Evolutionary conservation across 2,888 invertebrate species (phyloP), one percentile per base, ranked within the genome.

Genomic region (Chloromyia formosa): DNA sequence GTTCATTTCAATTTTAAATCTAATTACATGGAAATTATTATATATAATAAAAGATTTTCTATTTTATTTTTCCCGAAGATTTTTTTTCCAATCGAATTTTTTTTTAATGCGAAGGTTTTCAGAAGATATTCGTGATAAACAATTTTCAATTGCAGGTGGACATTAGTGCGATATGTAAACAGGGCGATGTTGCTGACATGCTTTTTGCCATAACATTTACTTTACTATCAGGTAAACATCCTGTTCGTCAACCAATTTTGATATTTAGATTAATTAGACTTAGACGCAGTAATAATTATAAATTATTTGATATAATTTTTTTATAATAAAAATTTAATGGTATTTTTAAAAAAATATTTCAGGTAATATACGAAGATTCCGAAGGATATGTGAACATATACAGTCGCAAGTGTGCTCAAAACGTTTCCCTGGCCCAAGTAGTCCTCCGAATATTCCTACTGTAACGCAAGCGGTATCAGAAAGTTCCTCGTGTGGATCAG

Each of bases 161-260:
- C 83, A 92, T 94, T 79, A 93, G 93, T 76, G 92, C 93, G 60
- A 94, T 94, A 83, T 93, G 93, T 54, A 94, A 94, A 82, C 92
- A 92, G 82, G 88, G 83, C 80, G 87, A 88, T 80, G 83, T 86
- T 77, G 89, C 91, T 20, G 91, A 91, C 20, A 92, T 92, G 83
- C 86, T 97, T 75, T 97, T 94, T 84, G 97, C 97, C 73, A 93
- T 98, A 80, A 97, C 97, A 2, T 98, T 98, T 84, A 96, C 96
- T 20, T 88, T 97, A 79, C 87, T 97, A 81, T 96, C 96, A 84
- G 97, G 97, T 96, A 85, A 86, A 86, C 78, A 56, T 72, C 66
- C 58, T 74, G 58, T 60, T 10, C 5, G 22, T 20, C 66, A 66
- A 62, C 12, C n/a, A 22, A 12, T 42, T 42, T 68, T 1, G 40